Evolutionary conservation across 2,888 invertebrate genomes (phyloP).

Genomic region (Eudemis profundana): DNA sequence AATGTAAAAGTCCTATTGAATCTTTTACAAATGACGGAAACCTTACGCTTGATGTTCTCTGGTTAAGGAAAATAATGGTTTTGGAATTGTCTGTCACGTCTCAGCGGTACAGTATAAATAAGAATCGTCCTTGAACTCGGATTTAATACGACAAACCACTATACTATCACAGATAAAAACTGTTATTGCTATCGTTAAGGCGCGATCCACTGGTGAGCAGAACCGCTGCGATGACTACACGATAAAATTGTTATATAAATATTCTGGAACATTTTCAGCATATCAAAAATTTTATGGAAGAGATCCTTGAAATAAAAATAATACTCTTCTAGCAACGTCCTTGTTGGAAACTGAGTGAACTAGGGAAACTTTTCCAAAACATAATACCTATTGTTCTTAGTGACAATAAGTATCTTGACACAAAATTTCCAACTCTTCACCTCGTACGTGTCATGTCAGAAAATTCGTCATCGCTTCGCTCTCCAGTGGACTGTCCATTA

Average conservation of each 20-base stretch:
- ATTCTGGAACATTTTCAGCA: not conserved
- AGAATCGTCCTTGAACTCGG: constrained; percentile 39
- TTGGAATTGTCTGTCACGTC: constrained; percentile 22
- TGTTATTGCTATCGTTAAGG: constrained; percentile 55
- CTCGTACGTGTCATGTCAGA: not conserved
- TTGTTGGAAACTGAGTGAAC: no score
- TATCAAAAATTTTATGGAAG: not conserved
- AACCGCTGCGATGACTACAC: not conserved
- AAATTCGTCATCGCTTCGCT: not conserved
- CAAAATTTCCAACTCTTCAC: not conserved
- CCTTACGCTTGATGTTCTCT: constrained; percentile 17
- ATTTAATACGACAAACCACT: constrained; percentile 25
- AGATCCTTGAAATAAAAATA: no score
- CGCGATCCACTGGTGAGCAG: not conserved
- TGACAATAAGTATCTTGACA: not conserved
- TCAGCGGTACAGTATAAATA: constrained; percentile 16
- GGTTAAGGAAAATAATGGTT: constrained; percentile 13
- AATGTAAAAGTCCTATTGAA: no score
- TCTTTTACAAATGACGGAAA: constrained; percentile 1
- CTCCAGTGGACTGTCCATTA: constrained; percentile 22
- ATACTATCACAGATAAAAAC: constrained; percentile 43
- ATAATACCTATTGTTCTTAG: no score
- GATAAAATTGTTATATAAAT: not conserved
- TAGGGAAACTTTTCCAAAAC: no score
- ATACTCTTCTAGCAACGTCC: no score